phyloP scores from a whole-genome alignment of 2,888 invertebrate species.

The Arge pagana region DNA sequence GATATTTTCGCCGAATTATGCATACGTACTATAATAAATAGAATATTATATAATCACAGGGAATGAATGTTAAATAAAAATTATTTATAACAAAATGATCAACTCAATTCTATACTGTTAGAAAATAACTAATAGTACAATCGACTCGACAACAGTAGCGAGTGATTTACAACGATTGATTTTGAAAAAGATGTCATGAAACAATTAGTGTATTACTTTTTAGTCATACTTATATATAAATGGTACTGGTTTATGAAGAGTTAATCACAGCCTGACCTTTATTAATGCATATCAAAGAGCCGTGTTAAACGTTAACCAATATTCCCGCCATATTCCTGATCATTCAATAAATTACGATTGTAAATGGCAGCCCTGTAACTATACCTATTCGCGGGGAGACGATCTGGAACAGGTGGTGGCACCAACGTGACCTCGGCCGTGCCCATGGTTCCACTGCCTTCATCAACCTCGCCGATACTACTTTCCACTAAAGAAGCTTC shows the following conservation, averaged over 20 bases:
- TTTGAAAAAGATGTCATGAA: no score
- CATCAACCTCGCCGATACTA: conserved; percentile 64
- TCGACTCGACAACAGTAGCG: no score
- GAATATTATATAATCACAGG: background rate
- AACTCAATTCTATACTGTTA: no score
- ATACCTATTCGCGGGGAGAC: conserved; percentile 69
- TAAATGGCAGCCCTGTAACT: conserved; percentile 73
- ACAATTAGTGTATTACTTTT: background rate
- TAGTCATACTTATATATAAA: background rate
- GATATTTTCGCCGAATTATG: background rate
- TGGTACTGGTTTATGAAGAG: background rate
- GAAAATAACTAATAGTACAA: no score
- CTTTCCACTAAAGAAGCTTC: conserved; percentile 63
- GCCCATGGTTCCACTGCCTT: conserved; percentile 52
- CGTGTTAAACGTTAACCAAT: conserved; percentile 75
- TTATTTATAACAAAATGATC: no score
- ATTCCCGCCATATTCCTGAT: conserved; percentile 62
- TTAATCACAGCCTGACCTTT: background rate
- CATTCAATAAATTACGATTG: conserved; percentile 66
- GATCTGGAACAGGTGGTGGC: conserved; percentile 66
- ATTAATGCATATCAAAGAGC: conserved; percentile 1
- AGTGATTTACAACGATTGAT: no score
- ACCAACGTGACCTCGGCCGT: conserved; percentile 55
- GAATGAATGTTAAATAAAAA: background rate
- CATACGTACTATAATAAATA: background rate